Percentiles rank a stretch among this genome's conserved stretches.
Conservation (phyloP, 2,113 vertebrate genomes). For the Amazona guildingii region DNA sequence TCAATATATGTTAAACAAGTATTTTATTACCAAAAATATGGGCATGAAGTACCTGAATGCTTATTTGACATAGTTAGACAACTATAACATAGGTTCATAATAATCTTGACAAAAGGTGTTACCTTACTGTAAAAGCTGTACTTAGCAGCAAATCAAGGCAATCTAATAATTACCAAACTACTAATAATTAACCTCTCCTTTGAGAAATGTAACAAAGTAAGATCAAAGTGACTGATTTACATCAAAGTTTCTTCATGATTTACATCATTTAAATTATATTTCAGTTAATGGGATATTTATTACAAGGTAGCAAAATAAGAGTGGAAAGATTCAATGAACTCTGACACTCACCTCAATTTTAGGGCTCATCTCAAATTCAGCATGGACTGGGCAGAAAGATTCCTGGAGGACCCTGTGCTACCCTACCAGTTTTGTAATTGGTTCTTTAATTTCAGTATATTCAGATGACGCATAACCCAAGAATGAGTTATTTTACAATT, state of each 20-base stretch:
- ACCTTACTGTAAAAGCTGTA: conserved; percentile 18
- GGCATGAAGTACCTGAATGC: not conserved
- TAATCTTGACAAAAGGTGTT: conserved; percentile 3
- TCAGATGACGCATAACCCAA: not conserved
- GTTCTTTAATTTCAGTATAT: not conserved
- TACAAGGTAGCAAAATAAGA: not conserved
- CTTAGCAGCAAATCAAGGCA: conserved; percentile 37
- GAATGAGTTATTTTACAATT: not conserved
- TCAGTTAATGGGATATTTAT: conserved; percentile 37
- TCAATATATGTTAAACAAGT: not conserved
- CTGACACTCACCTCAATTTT: not conserved
- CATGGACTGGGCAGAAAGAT: not conserved
- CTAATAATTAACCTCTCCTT: conserved; percentile 56
- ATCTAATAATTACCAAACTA: conserved; percentile 49
- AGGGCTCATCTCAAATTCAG: not conserved
- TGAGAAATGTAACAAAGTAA: conserved; percentile 50
- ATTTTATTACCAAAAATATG: not conserved
- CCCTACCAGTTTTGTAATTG: not conserved
- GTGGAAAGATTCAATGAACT: not conserved
- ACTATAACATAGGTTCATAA: not conserved
- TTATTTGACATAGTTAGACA: not conserved
- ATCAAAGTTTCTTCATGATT: conserved; percentile 57
- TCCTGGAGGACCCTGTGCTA: not conserved
- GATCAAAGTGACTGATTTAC: conserved; percentile 55
- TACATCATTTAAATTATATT: conserved; percentile 55